Evolutionary conservation across 2,113 vertebrate genomes (phyloP).

Genomic region (Lichenostomus cassidix): DNA sequence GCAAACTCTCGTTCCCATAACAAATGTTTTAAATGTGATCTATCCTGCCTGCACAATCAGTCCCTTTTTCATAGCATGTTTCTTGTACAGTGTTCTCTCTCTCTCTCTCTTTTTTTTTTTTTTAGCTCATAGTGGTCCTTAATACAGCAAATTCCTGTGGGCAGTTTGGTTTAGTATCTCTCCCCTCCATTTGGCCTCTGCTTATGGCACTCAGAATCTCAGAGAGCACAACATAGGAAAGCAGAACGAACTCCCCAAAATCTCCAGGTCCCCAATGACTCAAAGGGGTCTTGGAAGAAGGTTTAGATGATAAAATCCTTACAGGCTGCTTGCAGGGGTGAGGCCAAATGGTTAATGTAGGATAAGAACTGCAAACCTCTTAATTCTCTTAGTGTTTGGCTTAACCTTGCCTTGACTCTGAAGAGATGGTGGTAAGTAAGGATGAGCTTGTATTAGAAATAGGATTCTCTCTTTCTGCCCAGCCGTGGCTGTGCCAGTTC

Average conservation of each 20-base stretch:
- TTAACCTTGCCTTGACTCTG: conserved; percentile 68
- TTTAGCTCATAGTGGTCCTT: not conserved
- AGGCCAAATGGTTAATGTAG: conserved; percentile 66
- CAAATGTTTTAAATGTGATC: conserved; percentile 7
- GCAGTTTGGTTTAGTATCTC: not conserved
- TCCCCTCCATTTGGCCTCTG: not conserved
- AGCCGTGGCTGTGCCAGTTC: not conserved
- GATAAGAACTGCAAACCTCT: conserved; percentile 61
- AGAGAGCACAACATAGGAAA: not conserved
- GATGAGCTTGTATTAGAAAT: conserved; percentile 69
- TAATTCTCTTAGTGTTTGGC: conserved; percentile 65
- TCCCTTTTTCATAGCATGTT: not conserved
- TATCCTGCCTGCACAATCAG: not conserved
- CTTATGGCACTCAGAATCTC: not conserved
- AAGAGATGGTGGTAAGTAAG: conserved; percentile 56
- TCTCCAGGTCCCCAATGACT: not conserved
- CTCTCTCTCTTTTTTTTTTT: not conserved
- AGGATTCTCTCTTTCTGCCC: conserved; percentile 34
- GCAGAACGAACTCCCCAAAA: conserved; percentile 33
- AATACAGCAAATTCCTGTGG: not conserved
- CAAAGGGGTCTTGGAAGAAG: conserved; percentile 19
- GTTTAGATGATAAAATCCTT: conserved; percentile 50
- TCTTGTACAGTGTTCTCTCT: not conserved
- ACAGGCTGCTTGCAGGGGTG: not conserved
- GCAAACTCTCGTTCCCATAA: not conserved